These are phyloP conservation scores for Andrena dorsata DNA, from an alignment of 2,888 invertebrate genomes.

Conservation along the genomic window DNA sequence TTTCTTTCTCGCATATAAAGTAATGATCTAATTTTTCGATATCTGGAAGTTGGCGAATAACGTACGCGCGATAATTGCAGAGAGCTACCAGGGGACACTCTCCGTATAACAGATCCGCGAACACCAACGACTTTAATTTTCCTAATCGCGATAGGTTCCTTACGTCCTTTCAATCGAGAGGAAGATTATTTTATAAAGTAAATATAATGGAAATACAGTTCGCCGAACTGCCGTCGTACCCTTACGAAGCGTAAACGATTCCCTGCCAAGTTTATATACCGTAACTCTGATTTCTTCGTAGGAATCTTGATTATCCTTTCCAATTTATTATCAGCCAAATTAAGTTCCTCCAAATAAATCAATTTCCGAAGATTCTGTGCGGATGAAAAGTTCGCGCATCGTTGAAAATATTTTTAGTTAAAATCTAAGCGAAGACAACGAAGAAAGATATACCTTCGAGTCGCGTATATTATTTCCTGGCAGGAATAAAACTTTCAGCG, in stretches of 20 bases:
- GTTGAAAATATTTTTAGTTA: not conserved
- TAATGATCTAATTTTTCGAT: constrained; percentile 68
- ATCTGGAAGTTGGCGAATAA: constrained; percentile 62
- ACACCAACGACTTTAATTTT: constrained; percentile 64
- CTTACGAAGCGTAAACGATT: constrained; percentile 63
- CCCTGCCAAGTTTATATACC: constrained; percentile 67
- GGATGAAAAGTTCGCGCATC: constrained; percentile 3
- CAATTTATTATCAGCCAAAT: constrained; percentile 71
- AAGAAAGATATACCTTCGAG: constrained; percentile 51
- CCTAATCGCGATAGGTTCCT: constrained; percentile 51
- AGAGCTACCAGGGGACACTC: constrained; percentile 67
- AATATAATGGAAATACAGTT: not conserved
- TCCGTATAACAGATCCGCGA: constrained; percentile 72
- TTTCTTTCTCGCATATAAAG: constrained; percentile 60
- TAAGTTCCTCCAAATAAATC: constrained; percentile 59
- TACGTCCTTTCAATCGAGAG: constrained; percentile 61
- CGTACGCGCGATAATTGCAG: constrained; percentile 70
- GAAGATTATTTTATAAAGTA: not conserved
- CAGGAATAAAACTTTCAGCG: constrained; percentile 60
- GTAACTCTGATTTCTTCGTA: constrained; percentile 53
- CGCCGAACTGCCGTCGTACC: constrained; percentile 50
- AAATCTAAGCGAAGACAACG: not conserved
- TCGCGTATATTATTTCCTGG: constrained; percentile 67
- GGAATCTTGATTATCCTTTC: constrained; percentile 58
- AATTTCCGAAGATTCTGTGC: constrained; percentile 61